Base-by-base conservation (phyloP, 2,797 vertebrate genomes). In the Gambelia wislizenii region DNA sequence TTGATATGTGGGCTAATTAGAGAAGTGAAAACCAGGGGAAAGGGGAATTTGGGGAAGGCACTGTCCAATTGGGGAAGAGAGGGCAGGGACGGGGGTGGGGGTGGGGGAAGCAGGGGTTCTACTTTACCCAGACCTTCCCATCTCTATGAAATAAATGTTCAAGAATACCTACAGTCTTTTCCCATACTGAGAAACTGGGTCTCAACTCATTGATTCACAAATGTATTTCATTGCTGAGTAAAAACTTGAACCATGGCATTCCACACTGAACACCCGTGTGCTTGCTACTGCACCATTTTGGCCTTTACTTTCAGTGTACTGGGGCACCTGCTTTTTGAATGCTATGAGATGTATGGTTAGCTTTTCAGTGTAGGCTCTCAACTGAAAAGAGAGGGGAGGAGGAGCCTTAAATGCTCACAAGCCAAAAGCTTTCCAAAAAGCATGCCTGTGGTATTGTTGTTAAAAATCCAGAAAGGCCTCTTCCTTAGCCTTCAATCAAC, bases 401-500 rank as follows among this genome's bases (percentile, higher is more conserved):
- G 91, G 92, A 91, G 93, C 91, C 91, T 86, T 94, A 89, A 90
- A 90, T 85, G 94, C 74, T 85, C 94, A 88, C 93, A 94, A 94
- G 94, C 92, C 93, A 95, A 93, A 95, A 93, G 92, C 91, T 89
- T 77, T 94, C 91, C 88, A 88, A 88, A 94, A 64, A 94, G 90
- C 93, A 61, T 22, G 84, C 91, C 92, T 91, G 87, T 89, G 77
- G 92, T 93, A 95, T 92, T 87, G 6, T 87, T 82, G 30, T 30
- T 7, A 91, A 92, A 86, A 33, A 0, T 88, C 90, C 92, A 94
- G 54, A 94, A 94, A 86, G 94, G 92, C 93, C 92, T 96, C 92
- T 89, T 90, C 87, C 91, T 91, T 89, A 94, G 92, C 93, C 78
- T 95, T 95, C 91, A 96, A 93, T 96, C 95, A 95, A 95, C 94